These are phyloP conservation scores for Pecten maximus DNA, from an alignment of 2,888 invertebrate genomes.

Conservation along the genomic window DNA sequence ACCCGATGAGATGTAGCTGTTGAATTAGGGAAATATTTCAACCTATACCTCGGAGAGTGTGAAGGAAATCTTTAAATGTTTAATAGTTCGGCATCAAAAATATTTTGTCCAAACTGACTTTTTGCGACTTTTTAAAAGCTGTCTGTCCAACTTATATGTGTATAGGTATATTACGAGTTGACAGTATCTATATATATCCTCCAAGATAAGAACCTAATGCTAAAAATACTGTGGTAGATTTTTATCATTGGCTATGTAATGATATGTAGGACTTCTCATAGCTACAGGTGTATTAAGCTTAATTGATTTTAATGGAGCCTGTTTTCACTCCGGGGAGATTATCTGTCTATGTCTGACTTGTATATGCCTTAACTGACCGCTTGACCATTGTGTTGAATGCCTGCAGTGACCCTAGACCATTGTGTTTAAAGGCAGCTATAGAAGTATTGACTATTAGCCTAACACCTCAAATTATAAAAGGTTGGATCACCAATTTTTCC, in stretches of 20 bases:
- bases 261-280: neutral
- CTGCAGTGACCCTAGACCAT: neutral
- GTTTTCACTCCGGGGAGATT: neutral
- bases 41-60: no score
- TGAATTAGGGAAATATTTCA: no score
- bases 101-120: no score
- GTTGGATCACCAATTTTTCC: neutral
- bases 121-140: no score
- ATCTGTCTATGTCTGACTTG: neutral
- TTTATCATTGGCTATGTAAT: neutral
- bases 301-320: neutral
- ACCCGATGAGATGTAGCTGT: no score
- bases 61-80: no score
- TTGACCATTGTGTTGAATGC: neutral
- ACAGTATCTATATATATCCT: no score
- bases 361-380: no score
- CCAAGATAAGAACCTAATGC: no score
- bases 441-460: neutral
- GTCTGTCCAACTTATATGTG: no score
- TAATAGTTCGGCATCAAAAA: no score
- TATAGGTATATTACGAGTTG: no score
- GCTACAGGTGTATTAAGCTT: neutral
- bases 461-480: neutral
- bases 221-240: neutral
- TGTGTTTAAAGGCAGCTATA: neutral